phyloP scores from a whole-genome alignment of 37 sponge, comb jelly and placozoan genomes.

The Halisarca cf. caerulea region DNA sequence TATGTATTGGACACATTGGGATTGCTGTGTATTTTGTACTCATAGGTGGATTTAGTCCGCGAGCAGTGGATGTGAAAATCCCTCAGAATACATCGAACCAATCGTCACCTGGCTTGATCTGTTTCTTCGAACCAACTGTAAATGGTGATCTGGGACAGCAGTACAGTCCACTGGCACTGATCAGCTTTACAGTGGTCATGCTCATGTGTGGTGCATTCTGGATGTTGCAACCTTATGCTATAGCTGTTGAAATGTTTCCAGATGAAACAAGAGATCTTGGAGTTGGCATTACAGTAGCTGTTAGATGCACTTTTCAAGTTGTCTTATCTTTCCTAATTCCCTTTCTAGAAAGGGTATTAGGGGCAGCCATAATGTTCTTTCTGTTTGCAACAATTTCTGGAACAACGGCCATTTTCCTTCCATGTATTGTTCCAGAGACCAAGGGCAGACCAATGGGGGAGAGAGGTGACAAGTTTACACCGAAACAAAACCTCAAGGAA shows the following conservation, averaged over 20 bases:
- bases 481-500: too few relatives aligned
- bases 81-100: neutral
- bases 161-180: constrained; percentile 6
- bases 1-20: neutral
- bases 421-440: neutral
- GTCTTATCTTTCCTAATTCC: neutral
- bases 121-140: neutral
- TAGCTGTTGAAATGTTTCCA: neutral
- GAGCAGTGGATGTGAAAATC: too few relatives aligned
- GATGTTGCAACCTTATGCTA: neutral
- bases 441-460: neutral
- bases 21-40: neutral
- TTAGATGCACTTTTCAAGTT: neutral
- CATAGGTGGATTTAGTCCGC: neutral
- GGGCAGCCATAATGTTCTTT: neutral
- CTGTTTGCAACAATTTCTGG: neutral
- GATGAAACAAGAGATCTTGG: neutral
- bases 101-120: neutral
- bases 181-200: neutral
- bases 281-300: neutral
- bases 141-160: neutral
- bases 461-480: too few relatives aligned
- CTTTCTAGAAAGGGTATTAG: neutral
- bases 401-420: neutral
- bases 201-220: neutral